phyloP scores from a whole-genome alignment of 1,140 invertebrate species.

The Lordiphosa mommai region DNA sequence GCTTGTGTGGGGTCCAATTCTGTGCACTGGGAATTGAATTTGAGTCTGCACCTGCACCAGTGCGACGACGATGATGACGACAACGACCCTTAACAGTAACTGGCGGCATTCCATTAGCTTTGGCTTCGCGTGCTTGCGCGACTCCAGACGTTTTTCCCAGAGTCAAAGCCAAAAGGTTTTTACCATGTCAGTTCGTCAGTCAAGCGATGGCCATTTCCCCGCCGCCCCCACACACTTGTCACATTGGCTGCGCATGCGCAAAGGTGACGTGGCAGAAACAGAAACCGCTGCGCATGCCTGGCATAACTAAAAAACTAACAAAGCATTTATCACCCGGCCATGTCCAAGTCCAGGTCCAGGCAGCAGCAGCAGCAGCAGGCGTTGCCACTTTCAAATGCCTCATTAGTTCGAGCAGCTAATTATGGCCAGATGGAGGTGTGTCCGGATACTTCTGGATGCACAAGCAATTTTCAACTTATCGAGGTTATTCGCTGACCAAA shows the following conservation, averaged over 20 bases:
- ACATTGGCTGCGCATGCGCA: constrained; percentile 54
- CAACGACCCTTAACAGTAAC: constrained; percentile 35
- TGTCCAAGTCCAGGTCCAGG: constrained; percentile 6
- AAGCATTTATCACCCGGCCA: constrained; percentile 48
- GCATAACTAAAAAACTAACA: constrained; percentile 29
- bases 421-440: constrained; percentile 28
- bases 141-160: constrained; percentile 31
- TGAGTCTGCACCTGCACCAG: constrained; percentile 17
- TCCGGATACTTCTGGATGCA: constrained; percentile 28
- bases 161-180: constrained; percentile 50
- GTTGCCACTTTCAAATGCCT: constrained; percentile 40
- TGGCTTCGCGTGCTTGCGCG: constrained; percentile 34
- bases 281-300: constrained; percentile 33
- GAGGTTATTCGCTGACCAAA: constrained; percentile 39
- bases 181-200: constrained; percentile 28
- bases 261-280: constrained; percentile 53
- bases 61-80: constrained; percentile 11
- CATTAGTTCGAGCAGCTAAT: constrained; percentile 57
- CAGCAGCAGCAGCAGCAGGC: constrained; percentile 17
- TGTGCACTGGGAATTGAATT: constrained; percentile 20
- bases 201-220: constrained; percentile 4
- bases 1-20: constrained; percentile 36
- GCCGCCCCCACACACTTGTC: constrained; percentile 35
- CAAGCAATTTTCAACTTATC: constrained; percentile 55
- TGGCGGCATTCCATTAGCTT: constrained; percentile 37